Conservation (phyloP, 2,113 vertebrate genomes). For the Callipepla californica region DNA sequence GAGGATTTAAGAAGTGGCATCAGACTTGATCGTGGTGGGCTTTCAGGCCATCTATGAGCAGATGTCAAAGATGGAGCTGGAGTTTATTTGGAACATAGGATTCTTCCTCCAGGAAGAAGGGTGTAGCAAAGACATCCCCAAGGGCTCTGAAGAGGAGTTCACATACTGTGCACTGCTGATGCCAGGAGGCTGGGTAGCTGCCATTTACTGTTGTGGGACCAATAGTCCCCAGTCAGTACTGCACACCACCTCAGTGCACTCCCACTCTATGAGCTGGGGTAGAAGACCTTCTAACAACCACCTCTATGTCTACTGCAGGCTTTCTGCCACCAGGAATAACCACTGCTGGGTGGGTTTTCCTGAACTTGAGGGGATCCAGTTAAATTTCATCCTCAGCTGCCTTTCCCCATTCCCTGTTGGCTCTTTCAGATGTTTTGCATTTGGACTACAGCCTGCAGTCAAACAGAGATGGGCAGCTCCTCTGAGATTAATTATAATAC, state of each 20-base stretch:
- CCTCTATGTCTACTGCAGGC: not conserved
- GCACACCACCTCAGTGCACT: fast-evolving
- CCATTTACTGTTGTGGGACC: not conserved
- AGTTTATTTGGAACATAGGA: not conserved
- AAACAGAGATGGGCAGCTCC: not conserved
- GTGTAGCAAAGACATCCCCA: not conserved
- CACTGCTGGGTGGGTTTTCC: not conserved
- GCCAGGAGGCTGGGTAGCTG: not conserved
- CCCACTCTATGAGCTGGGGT: not conserved
- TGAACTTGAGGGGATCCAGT: not conserved
- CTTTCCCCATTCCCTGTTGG: not conserved
- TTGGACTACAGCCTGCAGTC: not conserved
- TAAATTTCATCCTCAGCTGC: not conserved
- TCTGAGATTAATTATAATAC: not conserved
- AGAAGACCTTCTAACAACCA: not conserved
- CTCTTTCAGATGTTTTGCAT: not conserved
- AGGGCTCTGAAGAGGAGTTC: fast-evolving
- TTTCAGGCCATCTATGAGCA: not conserved
- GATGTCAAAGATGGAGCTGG: fast-evolving
- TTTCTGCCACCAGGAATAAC: not conserved
- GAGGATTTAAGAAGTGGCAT: not conserved
- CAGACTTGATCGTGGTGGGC: no score
- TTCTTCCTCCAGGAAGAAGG: not conserved
- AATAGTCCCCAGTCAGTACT: not conserved
- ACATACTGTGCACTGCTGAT: not conserved